Evolutionary conservation across 2,113 vertebrate species (phyloP).

Genomic region (Cairina moschata): DNA sequence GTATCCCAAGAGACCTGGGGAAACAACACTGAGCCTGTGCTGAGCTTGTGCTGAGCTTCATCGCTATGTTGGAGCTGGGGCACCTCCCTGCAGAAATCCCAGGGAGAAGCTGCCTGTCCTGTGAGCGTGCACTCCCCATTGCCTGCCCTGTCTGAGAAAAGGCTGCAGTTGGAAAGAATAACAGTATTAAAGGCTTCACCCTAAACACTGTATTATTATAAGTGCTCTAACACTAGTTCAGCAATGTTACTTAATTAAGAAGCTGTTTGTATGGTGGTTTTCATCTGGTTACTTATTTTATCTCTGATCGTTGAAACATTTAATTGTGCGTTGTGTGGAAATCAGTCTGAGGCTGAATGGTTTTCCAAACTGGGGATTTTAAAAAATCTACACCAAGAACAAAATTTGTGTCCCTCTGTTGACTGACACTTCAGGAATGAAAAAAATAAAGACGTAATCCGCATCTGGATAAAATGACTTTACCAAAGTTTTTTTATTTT

Average conservation of each 20-base stretch:
- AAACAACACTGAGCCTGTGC: not conserved
- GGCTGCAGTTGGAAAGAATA: not conserved
- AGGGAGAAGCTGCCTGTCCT: not conserved
- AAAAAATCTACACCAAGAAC: not conserved
- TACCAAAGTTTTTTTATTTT: not conserved
- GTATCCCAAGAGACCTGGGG: not conserved
- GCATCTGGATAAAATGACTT: not conserved
- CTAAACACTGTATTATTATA: not conserved
- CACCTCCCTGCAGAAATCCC: not conserved
- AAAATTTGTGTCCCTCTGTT: not conserved
- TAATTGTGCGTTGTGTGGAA: constrained; percentile 7
- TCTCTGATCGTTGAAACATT: not conserved
- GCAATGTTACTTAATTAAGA: not conserved
- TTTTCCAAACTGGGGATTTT: not conserved
- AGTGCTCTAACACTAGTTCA: not conserved
- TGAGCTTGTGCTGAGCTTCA: not conserved
- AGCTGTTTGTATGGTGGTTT: not conserved
- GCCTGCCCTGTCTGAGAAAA: not conserved
- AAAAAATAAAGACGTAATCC: not conserved
- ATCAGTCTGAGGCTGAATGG: not conserved
- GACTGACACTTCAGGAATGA: not conserved
- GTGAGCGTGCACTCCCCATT: fast-evolving
- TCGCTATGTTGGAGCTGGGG: not conserved
- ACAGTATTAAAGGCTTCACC: not conserved
- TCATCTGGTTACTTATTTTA: constrained; percentile 17